Evolutionary conservation across 2,113 vertebrate species (phyloP), one percentile per base, ranked within the genome.

Genomic region (Saccopteryx bilineata): DNA sequence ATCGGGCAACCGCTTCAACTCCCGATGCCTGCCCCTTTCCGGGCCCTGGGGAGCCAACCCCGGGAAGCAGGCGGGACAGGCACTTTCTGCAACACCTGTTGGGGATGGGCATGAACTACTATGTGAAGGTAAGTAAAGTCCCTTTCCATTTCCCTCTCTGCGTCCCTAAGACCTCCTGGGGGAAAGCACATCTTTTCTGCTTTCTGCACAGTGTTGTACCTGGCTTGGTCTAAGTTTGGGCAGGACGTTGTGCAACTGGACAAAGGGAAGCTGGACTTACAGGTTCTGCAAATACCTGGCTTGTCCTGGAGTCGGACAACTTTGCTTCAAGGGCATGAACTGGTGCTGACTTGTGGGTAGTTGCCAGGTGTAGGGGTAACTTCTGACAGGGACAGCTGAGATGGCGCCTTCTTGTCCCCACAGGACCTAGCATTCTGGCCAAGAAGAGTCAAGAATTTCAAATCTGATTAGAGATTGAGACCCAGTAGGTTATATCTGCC

Each of bases 61-160:
- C 97, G 0, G 28, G 1, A 18, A 90, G 90, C 95, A 96, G 98
- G 87, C 96, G 87, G 87, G 97, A 97, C 72, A 82, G 87, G 83
- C 95, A 58, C 81, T 90, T 92, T 0, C 11, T n/a, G 6, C 97
- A 96, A 71, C 92, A 93, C 9, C 78, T 94, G 0, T 91, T 98
- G 97, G 98, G 98, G 74, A 95, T 86, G 0, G 98, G 98, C 84
- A 78, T 98, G 19, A 98, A 97, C 88, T 99, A 98, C 82, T 28
- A 95, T 0, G 98, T 99, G 90, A 97, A 97, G 98, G 99, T 99
- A 98, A 98, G 98, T 99, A 76, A 98, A 98, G 98, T 99, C 80
- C 18, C 0, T 54, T 21, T 84, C 84, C 65, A 0, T 52, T 28
- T 81, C 86, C 63, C 50, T 90, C 31, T n/a, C n/a, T 21, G 31